A percentile compares a stretch with the other conserved stretches of the same genome.
Conservation (phyloP, 2,113 vertebrate species). For the Anoplopoma fimbria region DNA sequence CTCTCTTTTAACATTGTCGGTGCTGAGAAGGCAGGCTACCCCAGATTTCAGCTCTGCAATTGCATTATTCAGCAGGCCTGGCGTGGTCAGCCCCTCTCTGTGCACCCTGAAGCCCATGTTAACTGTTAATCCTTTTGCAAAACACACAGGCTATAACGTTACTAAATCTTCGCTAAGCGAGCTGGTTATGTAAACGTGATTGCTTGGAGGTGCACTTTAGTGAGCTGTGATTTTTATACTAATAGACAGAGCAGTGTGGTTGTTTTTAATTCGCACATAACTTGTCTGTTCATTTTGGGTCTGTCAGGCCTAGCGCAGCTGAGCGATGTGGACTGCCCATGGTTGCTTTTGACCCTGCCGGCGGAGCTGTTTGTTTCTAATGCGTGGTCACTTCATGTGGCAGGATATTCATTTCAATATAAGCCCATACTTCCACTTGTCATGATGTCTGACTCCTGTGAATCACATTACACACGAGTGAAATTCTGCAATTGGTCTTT, state of each 20-base stretch:
- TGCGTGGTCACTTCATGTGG: conserved; percentile 31
- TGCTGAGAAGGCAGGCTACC: conserved; percentile 31
- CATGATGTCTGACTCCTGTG: conserved; percentile 8
- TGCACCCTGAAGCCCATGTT: conserved; percentile 64
- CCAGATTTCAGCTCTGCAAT: conserved; percentile 55
- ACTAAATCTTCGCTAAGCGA: conserved; percentile 13
- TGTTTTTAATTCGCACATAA: conserved; percentile 36
- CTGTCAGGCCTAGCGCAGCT: conserved; percentile 74
- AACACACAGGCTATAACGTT: conserved; percentile 14
- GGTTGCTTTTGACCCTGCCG: conserved; percentile 61
- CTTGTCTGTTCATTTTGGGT: conserved; percentile 47
- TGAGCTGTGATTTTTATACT: conserved; percentile 2
- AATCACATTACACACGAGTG: not conserved
- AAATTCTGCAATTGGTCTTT: not conserved
- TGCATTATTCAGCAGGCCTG: conserved; percentile 76
- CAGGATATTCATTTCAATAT: conserved; percentile 2
- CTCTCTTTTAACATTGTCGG: conserved; percentile 30
- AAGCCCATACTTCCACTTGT: not conserved
- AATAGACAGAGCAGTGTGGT: not conserved
- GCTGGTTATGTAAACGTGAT: conserved; percentile 29
- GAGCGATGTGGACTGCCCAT: conserved; percentile 53
- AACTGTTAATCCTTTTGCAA: conserved; percentile 67
- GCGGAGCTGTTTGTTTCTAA: conserved; percentile 24
- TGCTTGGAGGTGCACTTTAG: not conserved
- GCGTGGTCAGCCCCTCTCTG: conserved; percentile 72